Percentiles rank a stretch among this genome's conserved stretches.
These are phyloP conservation scores for Trachelus troglodyta DNA, from an alignment of 2,888 invertebrate genomes.

Conservation along the genomic window DNA sequence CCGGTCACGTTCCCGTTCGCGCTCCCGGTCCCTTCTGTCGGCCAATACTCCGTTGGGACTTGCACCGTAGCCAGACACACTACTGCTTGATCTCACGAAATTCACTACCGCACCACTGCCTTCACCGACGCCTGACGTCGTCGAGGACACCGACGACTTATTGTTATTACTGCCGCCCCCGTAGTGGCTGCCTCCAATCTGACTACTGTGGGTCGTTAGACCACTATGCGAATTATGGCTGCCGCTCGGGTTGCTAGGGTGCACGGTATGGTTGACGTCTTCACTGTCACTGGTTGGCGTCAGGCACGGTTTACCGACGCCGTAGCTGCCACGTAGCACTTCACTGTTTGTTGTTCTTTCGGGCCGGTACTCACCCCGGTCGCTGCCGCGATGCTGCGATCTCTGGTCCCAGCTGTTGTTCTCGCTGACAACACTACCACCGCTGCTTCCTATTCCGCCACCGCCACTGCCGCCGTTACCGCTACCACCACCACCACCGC, in stretches of 20 bases:
- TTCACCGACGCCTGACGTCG: conserved; percentile 9
- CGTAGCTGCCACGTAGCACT: conserved; percentile 36
- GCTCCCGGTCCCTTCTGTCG: conserved; percentile 46
- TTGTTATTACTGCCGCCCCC: conserved; percentile 20
- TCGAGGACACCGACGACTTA: conserved; percentile 15
- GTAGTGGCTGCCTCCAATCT: conserved; percentile 18
- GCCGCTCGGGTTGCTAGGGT: conserved; percentile 27
- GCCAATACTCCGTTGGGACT: conserved; percentile 34
- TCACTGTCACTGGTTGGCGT: conserved; percentile 52
- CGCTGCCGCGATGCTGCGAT: conserved; percentile 29
- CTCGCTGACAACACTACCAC: conserved; percentile 29
- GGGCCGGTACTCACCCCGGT: conserved; percentile 48
- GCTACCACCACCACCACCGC: conserved; percentile 20
- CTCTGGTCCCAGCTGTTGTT: conserved; percentile 40
- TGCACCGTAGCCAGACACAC: conserved; percentile 27
- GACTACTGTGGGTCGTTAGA: conserved; percentile 38
- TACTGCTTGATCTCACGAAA: conserved; percentile 14
- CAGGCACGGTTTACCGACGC: conserved; percentile 40
- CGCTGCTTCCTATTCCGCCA: conserved; percentile 22
- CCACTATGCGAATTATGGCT: conserved; percentile 47
- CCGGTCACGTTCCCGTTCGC: conserved; percentile 37
- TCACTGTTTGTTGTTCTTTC: conserved; percentile 57
- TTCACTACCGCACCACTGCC: conserved; percentile 21
- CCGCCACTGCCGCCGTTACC: conserved; percentile 34
- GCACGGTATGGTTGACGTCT: conserved; percentile 27